Conservation (phyloP, 2,797 vertebrate genomes). For the Choloepus didactylus region DNA sequence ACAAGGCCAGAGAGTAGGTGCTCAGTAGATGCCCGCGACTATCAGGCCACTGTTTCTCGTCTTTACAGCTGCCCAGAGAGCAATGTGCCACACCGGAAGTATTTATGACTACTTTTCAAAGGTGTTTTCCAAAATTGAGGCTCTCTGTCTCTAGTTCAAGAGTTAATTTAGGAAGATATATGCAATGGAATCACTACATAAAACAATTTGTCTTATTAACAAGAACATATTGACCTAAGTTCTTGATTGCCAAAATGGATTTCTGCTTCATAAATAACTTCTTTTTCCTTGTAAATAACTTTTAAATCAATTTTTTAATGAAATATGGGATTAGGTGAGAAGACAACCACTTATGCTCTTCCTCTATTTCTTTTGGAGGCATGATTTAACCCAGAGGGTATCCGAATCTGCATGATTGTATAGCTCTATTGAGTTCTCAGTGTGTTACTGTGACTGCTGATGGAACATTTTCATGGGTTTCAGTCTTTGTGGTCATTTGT, state of each 20-base stretch:
- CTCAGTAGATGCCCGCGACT: not conserved
- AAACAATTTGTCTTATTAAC: not conserved
- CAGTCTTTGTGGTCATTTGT: not conserved
- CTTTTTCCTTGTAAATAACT: not conserved
- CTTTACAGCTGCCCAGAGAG: not conserved
- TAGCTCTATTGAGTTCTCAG: too few relatives aligned
- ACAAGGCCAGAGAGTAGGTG: not conserved
- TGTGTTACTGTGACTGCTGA: not conserved
- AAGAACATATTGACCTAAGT: not conserved
- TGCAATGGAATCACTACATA: not conserved
- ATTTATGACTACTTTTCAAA: not conserved
- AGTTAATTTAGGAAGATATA: not conserved
- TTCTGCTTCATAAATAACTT: not conserved
- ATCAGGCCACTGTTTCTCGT: not conserved
- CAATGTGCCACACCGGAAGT: not conserved
- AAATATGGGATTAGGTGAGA: not conserved
- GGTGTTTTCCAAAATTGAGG: not conserved
- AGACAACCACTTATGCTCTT: not conserved
- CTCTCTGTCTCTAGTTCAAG: not conserved
- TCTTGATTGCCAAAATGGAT: not conserved
- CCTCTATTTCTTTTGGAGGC: not conserved
- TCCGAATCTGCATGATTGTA: not conserved
- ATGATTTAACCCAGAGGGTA: not conserved
- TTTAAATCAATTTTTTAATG: not conserved
- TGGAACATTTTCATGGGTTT: not conserved